Evolutionary conservation across 2,797 vertebrate species (phyloP).

Genomic region (Cryptoprocta ferox): DNA sequence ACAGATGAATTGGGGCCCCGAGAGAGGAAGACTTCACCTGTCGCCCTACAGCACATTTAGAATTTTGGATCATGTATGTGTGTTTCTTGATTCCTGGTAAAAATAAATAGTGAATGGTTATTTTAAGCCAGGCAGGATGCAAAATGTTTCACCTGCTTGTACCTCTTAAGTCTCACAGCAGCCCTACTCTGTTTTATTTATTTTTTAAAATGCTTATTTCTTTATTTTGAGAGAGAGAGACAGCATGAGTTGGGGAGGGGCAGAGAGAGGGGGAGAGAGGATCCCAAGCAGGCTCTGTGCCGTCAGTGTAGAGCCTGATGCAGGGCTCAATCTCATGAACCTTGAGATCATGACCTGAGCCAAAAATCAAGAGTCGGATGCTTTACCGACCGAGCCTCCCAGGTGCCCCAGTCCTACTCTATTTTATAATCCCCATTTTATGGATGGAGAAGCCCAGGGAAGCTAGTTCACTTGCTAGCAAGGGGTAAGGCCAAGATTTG

Average conservation of each 20-base stretch:
- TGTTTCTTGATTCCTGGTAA: neutral
- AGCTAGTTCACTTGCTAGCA: neutral
- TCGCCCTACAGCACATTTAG: neutral
- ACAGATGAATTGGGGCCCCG: neutral
- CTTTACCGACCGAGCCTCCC: too few species aligned
- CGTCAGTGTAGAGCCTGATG: too few species aligned
- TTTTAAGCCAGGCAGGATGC: neutral
- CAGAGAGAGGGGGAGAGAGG: too few species aligned
- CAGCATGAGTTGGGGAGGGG: too few species aligned
- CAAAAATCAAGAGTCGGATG: too few species aligned
- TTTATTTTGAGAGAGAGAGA: too few species aligned
- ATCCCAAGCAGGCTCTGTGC: too few species aligned
- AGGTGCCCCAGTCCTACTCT: neutral
- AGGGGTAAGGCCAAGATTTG: neutral
- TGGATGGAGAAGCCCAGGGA: neutral
- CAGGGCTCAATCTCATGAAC: too few species aligned
- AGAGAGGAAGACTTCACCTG: neutral
- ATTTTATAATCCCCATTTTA: slow-evolving; percentile 12
- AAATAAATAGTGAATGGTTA: neutral
- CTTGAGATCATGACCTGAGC: too few species aligned
- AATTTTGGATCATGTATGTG: neutral
- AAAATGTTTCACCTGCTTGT: neutral
- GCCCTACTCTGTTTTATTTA: neutral
- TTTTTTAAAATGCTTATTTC: too few species aligned
- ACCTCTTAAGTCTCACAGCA: neutral